Evolutionary conservation across 2,888 invertebrate genomes (phyloP).

Genomic region (Phaedon cochleariae): DNA sequence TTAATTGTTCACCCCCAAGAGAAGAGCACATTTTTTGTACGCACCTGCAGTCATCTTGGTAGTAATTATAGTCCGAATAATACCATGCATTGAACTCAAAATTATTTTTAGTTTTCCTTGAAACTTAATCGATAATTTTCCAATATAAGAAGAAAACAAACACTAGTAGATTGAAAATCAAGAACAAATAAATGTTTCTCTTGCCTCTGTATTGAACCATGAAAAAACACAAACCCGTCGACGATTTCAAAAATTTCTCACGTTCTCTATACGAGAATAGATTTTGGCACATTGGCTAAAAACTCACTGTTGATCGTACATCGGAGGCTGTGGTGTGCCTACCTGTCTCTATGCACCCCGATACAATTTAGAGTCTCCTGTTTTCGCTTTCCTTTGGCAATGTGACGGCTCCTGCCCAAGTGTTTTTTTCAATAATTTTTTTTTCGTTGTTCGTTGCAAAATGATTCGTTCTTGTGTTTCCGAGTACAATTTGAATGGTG

Average conservation of each 20-base stretch:
- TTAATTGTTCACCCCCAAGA: no score
- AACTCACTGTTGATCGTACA: conserved; percentile 34
- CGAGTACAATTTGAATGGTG: conserved; percentile 46
- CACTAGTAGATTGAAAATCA: neutral
- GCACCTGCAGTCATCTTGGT: no score
- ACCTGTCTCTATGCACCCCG: conserved; percentile 35
- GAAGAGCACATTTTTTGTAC: no score
- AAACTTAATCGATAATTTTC: neutral
- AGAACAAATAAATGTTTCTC: conserved; percentile 14
- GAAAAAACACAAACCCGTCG: neutral
- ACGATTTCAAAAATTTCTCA: conserved; percentile 23
- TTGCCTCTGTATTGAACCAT: neutral
- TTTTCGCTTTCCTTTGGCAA: conserved; percentile 15
- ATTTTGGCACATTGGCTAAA: conserved; percentile 53
- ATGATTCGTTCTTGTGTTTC: conserved; percentile 50
- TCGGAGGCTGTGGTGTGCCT: no score
- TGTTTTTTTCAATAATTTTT: conserved; percentile 7
- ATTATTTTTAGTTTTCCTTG: neutral
- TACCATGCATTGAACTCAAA: neutral
- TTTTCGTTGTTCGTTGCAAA: conserved; percentile 22
- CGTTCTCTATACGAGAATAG: conserved; percentile 52
- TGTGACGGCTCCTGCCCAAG: no score
- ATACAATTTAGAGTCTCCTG: conserved; percentile 26
- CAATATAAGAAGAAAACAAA: neutral
- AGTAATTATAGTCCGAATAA: no score